Evolutionary conservation across 1,140 invertebrate species (phyloP), one percentile per base, ranked within the genome.

Genomic region (Achroia grisella): DNA sequence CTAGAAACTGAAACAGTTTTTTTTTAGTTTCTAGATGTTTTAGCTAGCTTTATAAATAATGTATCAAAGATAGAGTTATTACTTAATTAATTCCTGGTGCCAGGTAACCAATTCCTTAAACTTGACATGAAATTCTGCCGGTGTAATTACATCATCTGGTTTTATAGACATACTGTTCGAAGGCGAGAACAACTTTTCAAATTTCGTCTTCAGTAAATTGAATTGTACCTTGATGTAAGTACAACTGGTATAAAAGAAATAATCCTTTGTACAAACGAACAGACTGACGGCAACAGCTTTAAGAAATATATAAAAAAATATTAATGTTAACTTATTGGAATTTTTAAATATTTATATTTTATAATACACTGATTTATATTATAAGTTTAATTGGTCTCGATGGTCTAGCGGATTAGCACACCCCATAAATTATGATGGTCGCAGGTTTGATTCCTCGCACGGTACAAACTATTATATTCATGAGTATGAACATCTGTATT

Each of bases 201-300:
- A 52, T 2, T 54, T 36, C 33, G 45, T 23, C 23, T 48, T 35
- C 9, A 70, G 14, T 6, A 70, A 44, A 13, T 44, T 47, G 15
- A 71, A 69, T 11, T 71, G 69, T 17, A 56, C 60, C 10, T 39
- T 44, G n/a, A 71, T 59, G 36, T 58, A 55, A 3, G 54, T 48
- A 32, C 62, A 66, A 34, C 58, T 60, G 5, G 41, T 58, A 28
- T 63, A 71, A 9, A 69, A 61, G 0, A 65, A 17, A 6, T 46
- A 44, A 27, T 68, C 68, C 2, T 46, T 44, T 8, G 48, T 27
- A 17, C 40, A 37, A 8, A 52, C 34, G 10, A 40, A 35, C 0
- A 50, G 4, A 3, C 55, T 13, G 0, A 48, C 44, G 0, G 56
- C 39, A 8, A 52, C 36, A 14, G 39, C 61, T 62, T 34, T n/a